These are phyloP conservation scores for Zygogramma bicolorata DNA, from an alignment of 2,888 invertebrate species.

Conservation along the genomic window DNA sequence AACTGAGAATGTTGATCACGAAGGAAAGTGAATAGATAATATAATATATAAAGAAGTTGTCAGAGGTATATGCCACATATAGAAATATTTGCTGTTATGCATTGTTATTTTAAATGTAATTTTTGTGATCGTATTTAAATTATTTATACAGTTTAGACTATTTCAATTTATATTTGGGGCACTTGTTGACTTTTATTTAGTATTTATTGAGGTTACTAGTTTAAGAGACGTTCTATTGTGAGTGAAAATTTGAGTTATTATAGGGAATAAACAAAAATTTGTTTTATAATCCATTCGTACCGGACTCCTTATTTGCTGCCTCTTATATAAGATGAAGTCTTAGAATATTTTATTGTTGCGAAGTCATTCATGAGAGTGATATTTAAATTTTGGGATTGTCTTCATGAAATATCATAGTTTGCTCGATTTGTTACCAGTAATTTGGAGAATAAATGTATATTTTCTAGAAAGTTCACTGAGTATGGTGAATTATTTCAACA, in stretches of 20 bases:
- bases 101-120: not conserved
- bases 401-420: no score
- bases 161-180: slow-evolving; percentile 20
- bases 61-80: slow-evolving; percentile 17
- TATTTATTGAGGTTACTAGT: not conserved
- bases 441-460: no score
- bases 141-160: slow-evolving; percentile 1
- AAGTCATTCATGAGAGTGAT: no score
- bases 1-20: no score
- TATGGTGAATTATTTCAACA: no score
- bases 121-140: slow-evolving; percentile 14
- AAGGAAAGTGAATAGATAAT: no score
- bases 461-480: no score
- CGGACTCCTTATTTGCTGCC: not conserved
- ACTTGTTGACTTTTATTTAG: not conserved
- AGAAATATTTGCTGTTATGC: not conserved
- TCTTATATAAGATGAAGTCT: not conserved
- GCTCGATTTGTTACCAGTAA: no score
- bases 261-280: not conserved
- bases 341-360: not conserved
- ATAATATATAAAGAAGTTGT: no score
- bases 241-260: not conserved
- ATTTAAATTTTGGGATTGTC: no score
- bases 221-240: not conserved
- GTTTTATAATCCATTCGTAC: not conserved